Base-by-base conservation (phyloP, 2,888 invertebrate species). In the Teleiodes luculella region DNA sequence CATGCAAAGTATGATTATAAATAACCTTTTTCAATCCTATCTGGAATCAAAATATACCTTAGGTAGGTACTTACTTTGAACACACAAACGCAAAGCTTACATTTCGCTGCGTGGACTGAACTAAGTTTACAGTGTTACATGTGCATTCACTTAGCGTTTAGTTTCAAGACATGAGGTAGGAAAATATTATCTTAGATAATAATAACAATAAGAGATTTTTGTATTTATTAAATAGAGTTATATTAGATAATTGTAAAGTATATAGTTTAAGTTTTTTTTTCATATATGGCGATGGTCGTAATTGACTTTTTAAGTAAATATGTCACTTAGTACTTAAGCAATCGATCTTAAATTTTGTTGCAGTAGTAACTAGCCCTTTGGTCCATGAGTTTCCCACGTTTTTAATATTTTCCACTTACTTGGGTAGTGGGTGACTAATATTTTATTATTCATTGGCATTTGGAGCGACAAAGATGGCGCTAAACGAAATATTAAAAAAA, bases 171-270 rank as follows among this genome's bases (percentile, higher is more conserved):
- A 86, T 81, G 85, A 84, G 76, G 77, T 87, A 88, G 86, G 71
- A 76, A 86, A 86, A 83, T 88, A 86, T 87, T 87, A 86, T 86
- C 78, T 78, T 86, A 85, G 86, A 84, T 86, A 86, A 86, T 81
- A 79, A 68, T 70, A 74, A 72, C 65, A 76, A 68, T 78, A 83
- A 87, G 86, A 86, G 85, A 86, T 83, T 83, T 87, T 89, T 88
- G 89, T 89, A 89, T 89, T 89, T 89, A 89, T 89, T 89, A 83
- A 70, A 86, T 88, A 88, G 87, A 86, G 77, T 85, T 88, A 87
- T 88, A 87, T 83, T 89, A 88, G 89, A 77, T 87, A 87, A 81
- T 87, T 89, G 89, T 89, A 89, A 86, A 88, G 85, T 86, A 81
- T 78, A 66, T 89, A 89, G 85, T 60, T 74, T 67, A 84, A 86